Percentiles rank a stretch among this genome's conserved stretches.
phyloP scores from a whole-genome alignment of 2,113 vertebrate genomes.

The Ceratotherium simum region DNA sequence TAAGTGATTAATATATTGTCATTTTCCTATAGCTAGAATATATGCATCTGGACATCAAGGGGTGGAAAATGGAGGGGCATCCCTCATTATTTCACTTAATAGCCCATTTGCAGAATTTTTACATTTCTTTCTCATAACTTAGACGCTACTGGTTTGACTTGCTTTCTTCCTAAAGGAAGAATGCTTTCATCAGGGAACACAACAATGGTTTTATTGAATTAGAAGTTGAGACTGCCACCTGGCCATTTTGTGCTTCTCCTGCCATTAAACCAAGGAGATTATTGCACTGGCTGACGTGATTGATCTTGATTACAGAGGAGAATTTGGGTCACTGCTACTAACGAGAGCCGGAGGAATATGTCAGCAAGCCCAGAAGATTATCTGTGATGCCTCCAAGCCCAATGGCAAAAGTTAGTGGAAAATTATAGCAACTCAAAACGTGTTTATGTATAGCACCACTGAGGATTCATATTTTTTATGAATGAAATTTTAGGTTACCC shows the following conservation, averaged over 20 bases:
- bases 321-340: neutral
- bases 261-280: neutral
- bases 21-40: neutral
- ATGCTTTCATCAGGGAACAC: neutral
- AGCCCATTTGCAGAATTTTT: neutral
- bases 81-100: neutral
- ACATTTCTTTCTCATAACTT: neutral
- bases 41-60: neutral
- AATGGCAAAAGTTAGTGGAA: neutral
- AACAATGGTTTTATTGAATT: neutral
- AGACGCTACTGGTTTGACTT: neutral
- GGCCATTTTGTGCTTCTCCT: neutral
- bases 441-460: neutral
- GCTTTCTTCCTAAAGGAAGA: neutral
- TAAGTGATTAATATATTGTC: neutral
- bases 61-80: neutral
- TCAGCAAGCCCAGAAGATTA: neutral
- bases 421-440: neutral
- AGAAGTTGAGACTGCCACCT: neutral
- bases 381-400: neutral
- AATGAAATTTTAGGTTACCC: neutral
- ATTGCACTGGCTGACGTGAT: neutral
- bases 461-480: neutral
- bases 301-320: neutral
- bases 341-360: neutral